Percentiles rank a stretch among this genome's conserved stretches.
phyloP scores from a whole-genome alignment of 2,113 vertebrate genomes.

The Hypocryptadius cinnamomeus region DNA sequence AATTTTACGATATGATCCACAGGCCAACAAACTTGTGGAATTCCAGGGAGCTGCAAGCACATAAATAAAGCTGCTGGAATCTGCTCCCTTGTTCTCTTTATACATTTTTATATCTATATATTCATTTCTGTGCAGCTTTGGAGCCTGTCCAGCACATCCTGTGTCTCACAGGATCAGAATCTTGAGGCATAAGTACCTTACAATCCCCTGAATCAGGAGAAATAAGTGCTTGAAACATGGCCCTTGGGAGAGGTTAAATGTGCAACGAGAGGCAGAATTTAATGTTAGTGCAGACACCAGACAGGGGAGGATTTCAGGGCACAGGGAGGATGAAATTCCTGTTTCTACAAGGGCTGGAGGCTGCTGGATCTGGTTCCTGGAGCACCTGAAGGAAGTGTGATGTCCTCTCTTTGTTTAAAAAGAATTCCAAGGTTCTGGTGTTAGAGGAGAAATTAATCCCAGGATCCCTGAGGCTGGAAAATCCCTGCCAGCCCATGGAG shows the following conservation, averaged over 20 bases:
- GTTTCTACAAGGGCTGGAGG: background rate
- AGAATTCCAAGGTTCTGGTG: background rate
- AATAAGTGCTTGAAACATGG: background rate
- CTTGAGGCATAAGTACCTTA: background rate
- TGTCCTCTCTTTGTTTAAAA: background rate
- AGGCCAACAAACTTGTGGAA: fast-evolving
- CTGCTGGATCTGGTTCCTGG: background rate
- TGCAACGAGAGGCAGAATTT: background rate
- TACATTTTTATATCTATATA: too few relatives aligned
- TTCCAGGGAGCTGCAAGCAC: background rate
- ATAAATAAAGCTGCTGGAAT: background rate
- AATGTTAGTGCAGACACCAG: background rate
- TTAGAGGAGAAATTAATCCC: background rate
- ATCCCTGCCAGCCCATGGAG: background rate
- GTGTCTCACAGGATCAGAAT: background rate
- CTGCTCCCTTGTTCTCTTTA: background rate
- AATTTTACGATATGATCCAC: background rate
- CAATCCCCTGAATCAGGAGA: background rate
- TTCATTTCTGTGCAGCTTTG: background rate
- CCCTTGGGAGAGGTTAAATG: background rate
- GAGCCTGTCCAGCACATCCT: background rate
- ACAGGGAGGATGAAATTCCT: background rate
- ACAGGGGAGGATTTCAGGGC: background rate
- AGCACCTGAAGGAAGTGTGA: background rate
- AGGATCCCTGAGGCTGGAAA: background rate